These are phyloP conservation scores for Harpagoxenus sublaevis DNA, from an alignment of 2,888 invertebrate species.

Conservation along the genomic window DNA sequence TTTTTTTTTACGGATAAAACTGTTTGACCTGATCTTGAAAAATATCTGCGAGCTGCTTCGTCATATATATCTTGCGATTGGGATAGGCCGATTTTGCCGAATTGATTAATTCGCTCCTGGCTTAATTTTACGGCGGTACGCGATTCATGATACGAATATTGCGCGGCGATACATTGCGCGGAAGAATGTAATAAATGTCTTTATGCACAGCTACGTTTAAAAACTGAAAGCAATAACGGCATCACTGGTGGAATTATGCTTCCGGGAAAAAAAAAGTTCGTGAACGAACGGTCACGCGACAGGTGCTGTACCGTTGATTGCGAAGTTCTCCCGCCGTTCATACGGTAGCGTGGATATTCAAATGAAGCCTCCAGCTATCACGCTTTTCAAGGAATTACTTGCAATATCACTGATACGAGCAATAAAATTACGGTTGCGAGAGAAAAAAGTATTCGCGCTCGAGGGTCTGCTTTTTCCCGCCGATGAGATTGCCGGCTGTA, in stretches of 20 bases:
- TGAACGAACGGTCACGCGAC: conserved; percentile 49
- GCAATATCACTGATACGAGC: conserved; percentile 53
- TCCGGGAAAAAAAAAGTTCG: neutral
- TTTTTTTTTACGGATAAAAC: neutral
- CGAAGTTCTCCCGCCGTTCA: conserved; percentile 35
- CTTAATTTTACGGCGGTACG: neutral
- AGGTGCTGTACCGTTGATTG: conserved; percentile 48
- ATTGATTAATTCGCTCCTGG: conserved; percentile 17
- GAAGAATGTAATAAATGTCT: conserved; percentile 41
- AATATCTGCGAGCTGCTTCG: neutral
- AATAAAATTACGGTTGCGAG: conserved; percentile 46
- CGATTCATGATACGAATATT: conserved; percentile 3
- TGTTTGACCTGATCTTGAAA: neutral
- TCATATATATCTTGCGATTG: neutral
- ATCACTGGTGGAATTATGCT: conserved; percentile 36
- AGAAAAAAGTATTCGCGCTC: conserved; percentile 22
- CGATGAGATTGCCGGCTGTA: conserved; percentile 49
- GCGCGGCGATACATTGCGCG: neutral
- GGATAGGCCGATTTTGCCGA: neutral
- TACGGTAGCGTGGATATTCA: conserved; percentile 37
- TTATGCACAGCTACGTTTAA: conserved; percentile 15
- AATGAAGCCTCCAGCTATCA: conserved; percentile 42
- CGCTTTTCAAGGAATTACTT: conserved; percentile 49
- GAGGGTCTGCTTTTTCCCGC: conserved; percentile 11
- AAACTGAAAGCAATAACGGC: conserved; percentile 35